phyloP scores from a whole-genome alignment of 2,888 invertebrate genomes.

The Camptogramma bilineatum region DNA sequence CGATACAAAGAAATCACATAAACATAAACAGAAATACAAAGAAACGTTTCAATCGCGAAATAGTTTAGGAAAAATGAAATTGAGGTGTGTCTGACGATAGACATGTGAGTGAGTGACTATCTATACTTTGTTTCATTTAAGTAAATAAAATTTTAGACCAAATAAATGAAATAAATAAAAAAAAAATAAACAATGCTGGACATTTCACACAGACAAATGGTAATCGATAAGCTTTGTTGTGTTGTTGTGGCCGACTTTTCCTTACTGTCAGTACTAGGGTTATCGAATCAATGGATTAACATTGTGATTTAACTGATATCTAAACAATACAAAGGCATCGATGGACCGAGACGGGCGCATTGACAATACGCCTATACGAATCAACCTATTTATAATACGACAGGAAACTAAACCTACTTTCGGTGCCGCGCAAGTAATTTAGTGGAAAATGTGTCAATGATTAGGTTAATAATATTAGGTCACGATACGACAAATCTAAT shows the following conservation, averaged over 20 bases:
- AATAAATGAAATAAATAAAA: no score
- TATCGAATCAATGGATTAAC: slow-evolving; percentile 13
- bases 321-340: slow-evolving; percentile 32
- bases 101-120: no score
- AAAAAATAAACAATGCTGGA: no score
- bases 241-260: no score
- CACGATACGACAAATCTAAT: neutral
- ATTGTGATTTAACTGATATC: slow-evolving; percentile 28
- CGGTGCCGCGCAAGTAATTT: slow-evolving; percentile 28
- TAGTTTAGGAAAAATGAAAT: no score
- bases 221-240: no score
- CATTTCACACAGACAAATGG: no score
- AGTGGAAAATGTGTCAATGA: slow-evolving; percentile 12
- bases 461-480: slow-evolving; percentile 17
- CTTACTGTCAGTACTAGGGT: slow-evolving; percentile 5
- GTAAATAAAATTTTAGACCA: no score
- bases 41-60: neutral
- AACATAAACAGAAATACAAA: no score
- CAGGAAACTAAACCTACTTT: slow-evolving; percentile 42
- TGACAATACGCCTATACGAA: slow-evolving; percentile 32
- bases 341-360: slow-evolving; percentile 37
- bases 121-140: no score
- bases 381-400: slow-evolving; percentile 23
- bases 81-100: no score
- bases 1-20: neutral